Conservation (phyloP, 2,888 invertebrate genomes). For the Corythucha ciliata region DNA sequence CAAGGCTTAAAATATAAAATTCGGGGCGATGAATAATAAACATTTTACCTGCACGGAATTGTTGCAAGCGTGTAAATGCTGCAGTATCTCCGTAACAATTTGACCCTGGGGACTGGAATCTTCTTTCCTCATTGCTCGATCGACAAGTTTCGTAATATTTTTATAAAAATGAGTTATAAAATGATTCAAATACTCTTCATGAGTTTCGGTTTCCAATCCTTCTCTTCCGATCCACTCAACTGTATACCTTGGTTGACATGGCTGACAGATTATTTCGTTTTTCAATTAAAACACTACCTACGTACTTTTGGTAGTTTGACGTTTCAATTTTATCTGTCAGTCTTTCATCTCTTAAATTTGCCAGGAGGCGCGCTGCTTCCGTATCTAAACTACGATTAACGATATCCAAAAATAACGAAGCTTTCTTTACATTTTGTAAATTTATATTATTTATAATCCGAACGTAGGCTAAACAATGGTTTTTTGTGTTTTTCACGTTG, state of each 20-base stretch:
- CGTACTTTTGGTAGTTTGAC: conserved; percentile 77
- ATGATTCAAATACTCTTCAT: conserved; percentile 85
- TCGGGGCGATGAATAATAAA: conserved; percentile 1
- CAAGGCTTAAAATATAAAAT: neutral
- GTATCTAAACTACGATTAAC: conserved; percentile 83
- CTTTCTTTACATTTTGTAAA: conserved; percentile 85
- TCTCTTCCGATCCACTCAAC: conserved; percentile 97
- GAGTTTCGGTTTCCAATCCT: conserved; percentile 84
- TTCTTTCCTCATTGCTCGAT: conserved; percentile 90
- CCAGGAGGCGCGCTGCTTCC: conserved; percentile 81
- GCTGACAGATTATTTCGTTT: neutral
- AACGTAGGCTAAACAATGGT: conserved; percentile 89
- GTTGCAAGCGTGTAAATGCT: conserved; percentile 91
- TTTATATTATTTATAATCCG: conserved; percentile 97
- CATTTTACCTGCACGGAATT: conserved; percentile 68
- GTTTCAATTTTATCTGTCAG: conserved; percentile 81
- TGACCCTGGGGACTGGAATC: conserved; percentile 88
- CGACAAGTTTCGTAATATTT: conserved; percentile 82
- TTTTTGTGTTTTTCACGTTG: conserved; percentile 86
- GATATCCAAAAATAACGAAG: conserved; percentile 91
- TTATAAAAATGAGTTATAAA: conserved; percentile 92
- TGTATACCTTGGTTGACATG: conserved; percentile 55
- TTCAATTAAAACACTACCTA: conserved; percentile 4
- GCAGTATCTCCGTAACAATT: conserved; percentile 85
- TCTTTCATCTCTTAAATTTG: conserved; percentile 80